Evolutionary conservation across 2,113 vertebrate species (phyloP).

Genomic region (Aspiorhynchus laticeps): DNA sequence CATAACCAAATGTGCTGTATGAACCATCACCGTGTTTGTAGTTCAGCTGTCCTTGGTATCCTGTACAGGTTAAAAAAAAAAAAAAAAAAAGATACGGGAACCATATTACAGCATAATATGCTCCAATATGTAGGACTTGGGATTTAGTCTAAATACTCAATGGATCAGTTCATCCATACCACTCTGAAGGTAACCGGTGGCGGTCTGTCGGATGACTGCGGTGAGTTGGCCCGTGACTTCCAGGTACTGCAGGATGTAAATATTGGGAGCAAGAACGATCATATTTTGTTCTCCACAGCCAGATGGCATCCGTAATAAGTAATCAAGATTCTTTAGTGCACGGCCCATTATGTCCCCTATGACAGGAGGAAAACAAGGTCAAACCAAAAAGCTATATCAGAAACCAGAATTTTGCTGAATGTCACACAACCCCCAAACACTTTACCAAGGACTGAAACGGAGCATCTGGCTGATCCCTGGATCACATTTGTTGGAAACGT

Average conservation of each 20-base stretch:
- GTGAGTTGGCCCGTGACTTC: conserved; percentile 81
- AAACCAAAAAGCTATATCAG: too few species aligned
- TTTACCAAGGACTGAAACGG: conserved; percentile 80
- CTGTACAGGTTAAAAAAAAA: too few species aligned
- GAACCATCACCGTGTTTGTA: too few species aligned
- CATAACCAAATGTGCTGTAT: too few species aligned
- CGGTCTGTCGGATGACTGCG: conserved; percentile 61
- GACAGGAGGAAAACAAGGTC: not conserved
- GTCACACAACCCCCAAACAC: fast-evolving
- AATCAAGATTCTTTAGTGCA: conserved; percentile 79
- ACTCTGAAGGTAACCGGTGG: not conserved
- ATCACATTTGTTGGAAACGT: conserved; percentile 56
- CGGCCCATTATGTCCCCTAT: conserved; percentile 85
- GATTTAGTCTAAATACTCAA: too few species aligned
- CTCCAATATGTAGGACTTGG: too few species aligned
- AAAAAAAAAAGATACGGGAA: too few species aligned
- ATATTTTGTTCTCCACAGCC: conserved; percentile 91
- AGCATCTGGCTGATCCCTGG: conserved; percentile 76
- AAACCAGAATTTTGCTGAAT: too few species aligned
- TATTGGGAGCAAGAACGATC: conserved; percentile 84
- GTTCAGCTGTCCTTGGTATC: too few species aligned
- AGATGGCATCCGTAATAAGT: conserved; percentile 83
- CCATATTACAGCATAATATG: too few species aligned
- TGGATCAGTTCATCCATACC: not conserved
- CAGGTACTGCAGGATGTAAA: conserved; percentile 87